Conservation (phyloP, 2,113 vertebrate genomes). For the Gallinago jamesoni region DNA sequence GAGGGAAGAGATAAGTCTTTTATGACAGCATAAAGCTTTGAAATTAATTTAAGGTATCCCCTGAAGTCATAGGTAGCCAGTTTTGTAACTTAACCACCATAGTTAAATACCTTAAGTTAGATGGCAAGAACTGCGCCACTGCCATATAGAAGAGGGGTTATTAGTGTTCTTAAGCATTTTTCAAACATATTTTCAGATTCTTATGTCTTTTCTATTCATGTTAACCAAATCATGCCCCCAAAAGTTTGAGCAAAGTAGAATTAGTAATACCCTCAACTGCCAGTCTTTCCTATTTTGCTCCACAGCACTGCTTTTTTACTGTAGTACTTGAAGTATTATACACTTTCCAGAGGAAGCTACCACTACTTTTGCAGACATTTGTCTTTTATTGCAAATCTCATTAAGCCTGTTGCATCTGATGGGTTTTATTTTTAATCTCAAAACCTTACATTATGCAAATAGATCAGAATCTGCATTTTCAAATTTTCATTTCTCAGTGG, state of each 20-base stretch:
- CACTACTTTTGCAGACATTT: not conserved
- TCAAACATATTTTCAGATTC: not conserved
- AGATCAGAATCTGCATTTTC: not conserved
- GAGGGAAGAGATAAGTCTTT: not conserved
- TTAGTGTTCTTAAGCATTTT: not conserved
- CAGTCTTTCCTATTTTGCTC: not conserved
- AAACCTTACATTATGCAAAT: not conserved
- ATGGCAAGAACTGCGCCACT: not conserved
- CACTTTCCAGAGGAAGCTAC: not conserved
- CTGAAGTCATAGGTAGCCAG: not conserved
- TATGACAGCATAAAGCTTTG: not conserved
- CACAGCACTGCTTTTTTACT: not conserved
- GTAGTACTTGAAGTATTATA: not conserved
- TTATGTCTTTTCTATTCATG: not conserved
- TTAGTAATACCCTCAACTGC: not conserved
- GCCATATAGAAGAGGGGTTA: not conserved
- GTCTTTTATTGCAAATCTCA: not conserved
- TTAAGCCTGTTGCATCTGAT: not conserved
- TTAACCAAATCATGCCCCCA: not conserved
- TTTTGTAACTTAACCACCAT: not conserved
- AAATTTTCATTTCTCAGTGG: not conserved
- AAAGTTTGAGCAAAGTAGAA: not conserved
- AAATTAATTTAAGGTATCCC: not conserved
- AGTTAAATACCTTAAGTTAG: not conserved
- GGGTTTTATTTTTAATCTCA: not conserved